Base-by-base conservation (phyloP, 2,888 invertebrate genomes). In the Nematopogon swammerdamellus region DNA sequence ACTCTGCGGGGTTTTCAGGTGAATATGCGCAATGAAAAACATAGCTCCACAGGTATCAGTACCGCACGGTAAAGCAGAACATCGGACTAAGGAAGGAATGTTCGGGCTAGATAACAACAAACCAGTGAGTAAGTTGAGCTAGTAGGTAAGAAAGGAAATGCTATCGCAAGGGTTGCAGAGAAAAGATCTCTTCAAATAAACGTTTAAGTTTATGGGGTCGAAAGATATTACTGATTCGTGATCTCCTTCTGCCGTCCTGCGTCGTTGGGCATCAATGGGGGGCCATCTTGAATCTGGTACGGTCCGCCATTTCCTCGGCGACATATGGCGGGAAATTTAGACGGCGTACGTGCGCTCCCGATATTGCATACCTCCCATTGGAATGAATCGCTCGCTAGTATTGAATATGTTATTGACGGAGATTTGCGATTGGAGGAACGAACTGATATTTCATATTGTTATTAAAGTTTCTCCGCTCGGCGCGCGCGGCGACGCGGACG, bases 371-470 rank as follows among this genome's bases (percentile, higher is more conserved):
- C 44, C 10, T 11, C 76, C 77, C 75, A 77, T 74, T 72, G 77
- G 72, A 79, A 77, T 77, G 79, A 77, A 79, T 77, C 75, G 79
- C 62, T 62, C 64, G 62, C 75, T 73, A 74, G 76, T 77, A 79
- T 77, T 76, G 77, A 77, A 79, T 79, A 75, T 79, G 79, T 77
- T 79, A 79, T 79, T 76, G 79, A 77, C 75, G 72, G 75, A 77
- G 76, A 79, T 79, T 79, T 79, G 77, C 79, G 79, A 79, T 74
- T 75, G 73, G 63, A 77, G 72, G 72, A 79, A 79, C 77, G 79
- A 79, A 79, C 79, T 79, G 77, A 79, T 79, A 79, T 79, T 79
- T 75, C 67, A 72, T 79, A 79, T 79, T 77, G 79, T 77, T 79
- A 77, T 79, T 79, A 77, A 71, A 76, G 72, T 67, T 72, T 61